These are phyloP conservation scores for Agrochola litura DNA, from an alignment of 2,888 invertebrate species.

Conservation along the genomic window DNA sequence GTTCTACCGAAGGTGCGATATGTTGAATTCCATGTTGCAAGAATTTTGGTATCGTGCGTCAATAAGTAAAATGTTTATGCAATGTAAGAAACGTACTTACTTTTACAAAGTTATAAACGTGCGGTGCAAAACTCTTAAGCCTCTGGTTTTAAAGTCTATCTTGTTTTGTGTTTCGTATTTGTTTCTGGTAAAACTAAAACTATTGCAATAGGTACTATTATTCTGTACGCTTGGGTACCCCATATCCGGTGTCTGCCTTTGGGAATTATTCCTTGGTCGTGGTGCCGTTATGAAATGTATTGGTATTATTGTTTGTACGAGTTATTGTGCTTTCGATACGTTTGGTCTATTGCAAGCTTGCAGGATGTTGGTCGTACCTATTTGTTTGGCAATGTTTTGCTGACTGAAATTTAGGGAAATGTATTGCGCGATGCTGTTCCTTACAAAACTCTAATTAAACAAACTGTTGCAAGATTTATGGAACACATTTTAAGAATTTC, in stretches of 20 bases:
- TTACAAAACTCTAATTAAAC: neutral
- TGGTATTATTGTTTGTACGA: slow-evolving; percentile 20
- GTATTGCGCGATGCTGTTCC: neutral
- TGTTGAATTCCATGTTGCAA: slow-evolving; percentile 34
- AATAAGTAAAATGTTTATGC: slow-evolving; percentile 51
- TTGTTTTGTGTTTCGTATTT: slow-evolving; percentile 1
- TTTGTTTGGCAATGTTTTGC: slow-evolving; percentile 15
- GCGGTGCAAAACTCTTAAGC: neutral
- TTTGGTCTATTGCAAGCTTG: slow-evolving; percentile 18
- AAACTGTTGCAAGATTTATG: neutral
- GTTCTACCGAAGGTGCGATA: too few species aligned
- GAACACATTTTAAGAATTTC: neutral
- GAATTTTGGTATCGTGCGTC: slow-evolving; percentile 42
- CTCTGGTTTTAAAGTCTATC: neutral
- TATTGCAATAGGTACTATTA: slow-evolving; percentile 46
- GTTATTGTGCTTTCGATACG: slow-evolving; percentile 45
- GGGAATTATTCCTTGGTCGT: slow-evolving; percentile 56
- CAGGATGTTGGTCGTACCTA: slow-evolving; percentile 27
- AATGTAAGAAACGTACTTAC: slow-evolving; percentile 39
- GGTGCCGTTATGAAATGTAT: slow-evolving; percentile 53
- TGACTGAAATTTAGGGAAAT: neutral
- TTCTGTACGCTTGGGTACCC: slow-evolving; percentile 49
- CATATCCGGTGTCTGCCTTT: slow-evolving; percentile 59
- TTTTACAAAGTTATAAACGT: slow-evolving; percentile 28
- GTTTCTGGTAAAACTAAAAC: slow-evolving; percentile 25